A percentile compares a stretch with the other conserved stretches of the same genome.
Conservation (phyloP, 2,888 invertebrate species). For the Xanthorhoe spadicearia region DNA sequence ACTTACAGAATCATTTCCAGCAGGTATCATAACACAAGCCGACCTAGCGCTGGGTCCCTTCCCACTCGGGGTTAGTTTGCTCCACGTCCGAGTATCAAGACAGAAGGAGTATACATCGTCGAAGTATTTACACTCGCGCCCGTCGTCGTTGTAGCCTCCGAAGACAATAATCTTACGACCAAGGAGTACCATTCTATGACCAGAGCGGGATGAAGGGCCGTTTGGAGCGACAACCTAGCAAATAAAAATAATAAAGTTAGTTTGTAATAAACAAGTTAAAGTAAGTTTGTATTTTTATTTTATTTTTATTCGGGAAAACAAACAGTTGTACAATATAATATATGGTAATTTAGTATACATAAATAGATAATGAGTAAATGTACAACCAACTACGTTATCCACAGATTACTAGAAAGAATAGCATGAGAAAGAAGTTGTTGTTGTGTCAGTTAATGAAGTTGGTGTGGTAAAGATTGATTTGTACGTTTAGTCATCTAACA, state of each 20-base stretch:
- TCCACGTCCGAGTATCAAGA: slow-evolving; percentile 91
- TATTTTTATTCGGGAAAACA: too few species aligned
- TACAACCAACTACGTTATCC: too few species aligned
- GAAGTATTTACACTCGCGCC: slow-evolving; percentile 93
- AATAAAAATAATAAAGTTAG: not conserved
- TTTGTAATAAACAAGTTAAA: too few species aligned
- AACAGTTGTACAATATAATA: too few species aligned
- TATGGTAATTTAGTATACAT: too few species aligned
- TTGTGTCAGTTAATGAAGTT: too few species aligned
- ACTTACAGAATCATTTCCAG: slow-evolving; percentile 67
- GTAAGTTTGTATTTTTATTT: too few species aligned
- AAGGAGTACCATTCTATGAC: slow-evolving; percentile 93
- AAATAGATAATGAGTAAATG: too few species aligned
- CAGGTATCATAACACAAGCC: slow-evolving; percentile 90
- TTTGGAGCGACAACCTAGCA: slow-evolving; percentile 68
- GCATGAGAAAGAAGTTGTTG: too few species aligned
- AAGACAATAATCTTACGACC: slow-evolving; percentile 93
- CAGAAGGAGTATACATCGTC: slow-evolving; percentile 94
- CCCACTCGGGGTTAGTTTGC: slow-evolving; percentile 87
- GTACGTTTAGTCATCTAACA: too few species aligned
- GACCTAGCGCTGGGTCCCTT: slow-evolving; percentile 91
- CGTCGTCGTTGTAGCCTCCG: slow-evolving; percentile 96
- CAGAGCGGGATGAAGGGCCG: slow-evolving; percentile 91
- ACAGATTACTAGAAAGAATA: too few species aligned
- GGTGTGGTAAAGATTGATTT: too few species aligned